Base-by-base conservation (phyloP, 2,113 vertebrate species). In the Sinocyclocheilus rhinocerous region DNA sequence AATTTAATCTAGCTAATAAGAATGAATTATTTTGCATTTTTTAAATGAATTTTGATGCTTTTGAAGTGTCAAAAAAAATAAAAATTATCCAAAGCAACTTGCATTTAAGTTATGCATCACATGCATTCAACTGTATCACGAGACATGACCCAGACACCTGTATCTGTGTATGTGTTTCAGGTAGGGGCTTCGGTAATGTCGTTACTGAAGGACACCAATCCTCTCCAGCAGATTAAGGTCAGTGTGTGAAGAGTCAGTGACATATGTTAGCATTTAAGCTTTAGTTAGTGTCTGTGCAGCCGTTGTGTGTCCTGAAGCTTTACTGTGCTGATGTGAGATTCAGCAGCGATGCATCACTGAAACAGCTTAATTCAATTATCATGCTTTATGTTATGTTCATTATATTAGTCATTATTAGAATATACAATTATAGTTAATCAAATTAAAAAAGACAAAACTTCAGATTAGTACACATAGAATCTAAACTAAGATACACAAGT, bases 141-240 rank as follows among this genome's bases (percentile, higher is more conserved):
- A 72, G 36, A 72, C 72, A 26, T 50, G 72, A 76, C 22, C 72
- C 22, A 75, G 72, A 75, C 72, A 75, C 42, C 22, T 86, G 87
- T 76, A 57, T 22, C 13, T 3, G 0, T 67, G 88, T 87, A 91
- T 85, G 89, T 88, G 89, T 83, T 84, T 52, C 73, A 63, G 93
- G 91, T 50, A 7, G 26, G 20, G 45, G 22, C 39, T 48, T 75
- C n/a, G 6, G 11, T 36, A 36, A 33, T 36, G 18, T 59, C 6
- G 12, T 61, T n/a, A 79, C 76, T 79, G 10, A 26, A 55, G 52
- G 76, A 80, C 55, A 63, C n/a, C 22, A 69, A 69, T 69, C 42
- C 84, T 65, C 42, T 82, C 81, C 65, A 29, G 65, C 63, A 79
- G 78, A 81, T 80, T 86, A 84, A 79, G 77, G 88, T 86, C 85